Percentiles rank a stretch among this genome's conserved stretches.
Evolutionary conservation across 2,888 invertebrate species (phyloP).

Genomic region (Ormyrus rosae): DNA sequence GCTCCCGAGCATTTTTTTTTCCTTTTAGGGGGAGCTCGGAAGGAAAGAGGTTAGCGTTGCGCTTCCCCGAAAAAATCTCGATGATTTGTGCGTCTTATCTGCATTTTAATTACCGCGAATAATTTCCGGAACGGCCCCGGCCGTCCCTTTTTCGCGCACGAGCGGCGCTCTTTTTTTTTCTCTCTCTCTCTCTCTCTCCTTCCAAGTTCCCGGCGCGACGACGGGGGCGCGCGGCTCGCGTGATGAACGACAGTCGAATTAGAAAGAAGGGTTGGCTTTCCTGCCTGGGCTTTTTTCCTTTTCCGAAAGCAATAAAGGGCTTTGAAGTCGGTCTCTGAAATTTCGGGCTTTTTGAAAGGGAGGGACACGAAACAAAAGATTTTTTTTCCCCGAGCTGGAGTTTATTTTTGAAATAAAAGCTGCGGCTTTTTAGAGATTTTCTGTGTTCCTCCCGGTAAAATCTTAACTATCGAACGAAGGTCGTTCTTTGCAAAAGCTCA

Average conservation of each 20-base stretch:
- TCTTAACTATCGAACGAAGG: background rate
- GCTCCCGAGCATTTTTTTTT: constrained; percentile 15
- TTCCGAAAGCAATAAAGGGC: no score
- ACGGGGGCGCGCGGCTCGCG: constrained; percentile 1
- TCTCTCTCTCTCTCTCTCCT: constrained; percentile 35
- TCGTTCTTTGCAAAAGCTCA: background rate
- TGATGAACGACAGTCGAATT: constrained; percentile 34
- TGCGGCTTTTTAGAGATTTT: no score
- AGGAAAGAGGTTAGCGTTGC: constrained; percentile 37
- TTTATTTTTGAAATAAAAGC: background rate
- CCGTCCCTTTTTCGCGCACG: constrained; percentile 52
- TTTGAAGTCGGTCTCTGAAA: no score
- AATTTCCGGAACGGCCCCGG: constrained; percentile 67
- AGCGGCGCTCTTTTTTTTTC: constrained; percentile 40
- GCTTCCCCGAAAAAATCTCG: constrained; percentile 56
- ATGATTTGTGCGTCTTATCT: constrained; percentile 75
- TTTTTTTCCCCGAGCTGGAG: background rate
- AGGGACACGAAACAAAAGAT: no score
- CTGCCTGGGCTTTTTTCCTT: no score
- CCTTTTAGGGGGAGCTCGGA: background rate
- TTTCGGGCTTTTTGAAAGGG: no score
- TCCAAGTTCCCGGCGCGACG: constrained; percentile 14
- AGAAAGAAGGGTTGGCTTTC: background rate
- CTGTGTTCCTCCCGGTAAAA: no score
- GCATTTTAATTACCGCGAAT: constrained; percentile 75